Percentiles rank a stretch among this genome's conserved stretches.
Conservation (phyloP, 2,888 invertebrate species). For the Coenonympha arcania region DNA sequence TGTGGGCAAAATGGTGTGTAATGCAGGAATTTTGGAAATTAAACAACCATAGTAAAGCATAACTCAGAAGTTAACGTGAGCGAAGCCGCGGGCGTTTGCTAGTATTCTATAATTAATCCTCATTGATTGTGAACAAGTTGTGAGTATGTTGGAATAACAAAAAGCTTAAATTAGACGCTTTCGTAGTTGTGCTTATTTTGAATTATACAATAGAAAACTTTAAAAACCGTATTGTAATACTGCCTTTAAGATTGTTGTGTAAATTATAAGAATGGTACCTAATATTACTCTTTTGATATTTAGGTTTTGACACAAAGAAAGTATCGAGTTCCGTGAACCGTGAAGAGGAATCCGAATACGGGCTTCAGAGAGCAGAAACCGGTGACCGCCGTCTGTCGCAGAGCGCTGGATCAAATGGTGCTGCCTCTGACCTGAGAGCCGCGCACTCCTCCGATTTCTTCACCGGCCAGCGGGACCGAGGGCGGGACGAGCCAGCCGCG, state of each 20-base stretch:
- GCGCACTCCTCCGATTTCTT: conserved; percentile 85
- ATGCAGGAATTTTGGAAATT: too few species aligned
- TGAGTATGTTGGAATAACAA: neutral
- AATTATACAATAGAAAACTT: neutral
- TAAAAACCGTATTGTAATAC: neutral
- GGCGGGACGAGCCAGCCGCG: conserved; percentile 52
- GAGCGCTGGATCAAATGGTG: conserved; percentile 45
- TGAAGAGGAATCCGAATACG: conserved; percentile 82
- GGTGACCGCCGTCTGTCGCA: conserved; percentile 70
- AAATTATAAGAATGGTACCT: too few species aligned
- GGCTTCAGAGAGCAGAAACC: conserved; percentile 81
- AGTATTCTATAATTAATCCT: too few species aligned
- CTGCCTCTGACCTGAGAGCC: conserved; percentile 77
- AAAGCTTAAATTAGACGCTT: conserved; percentile 2
- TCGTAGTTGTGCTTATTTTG: conserved; percentile 1
- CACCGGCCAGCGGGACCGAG: conserved; percentile 70
- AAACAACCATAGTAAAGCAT: too few species aligned
- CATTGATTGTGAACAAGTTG: neutral
- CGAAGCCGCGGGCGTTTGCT: too few species aligned
- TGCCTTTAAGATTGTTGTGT: too few species aligned
- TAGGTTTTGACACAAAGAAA: conserved; percentile 79
- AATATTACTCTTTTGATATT: conserved; percentile 5
- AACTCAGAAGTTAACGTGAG: too few species aligned
- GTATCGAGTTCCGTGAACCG: conserved; percentile 57
- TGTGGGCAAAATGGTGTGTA: too few species aligned